Evolutionary conservation across 2,888 invertebrate genomes (phyloP), one percentile per base, ranked within the genome.

Genomic region (Physocephala rufipes): DNA sequence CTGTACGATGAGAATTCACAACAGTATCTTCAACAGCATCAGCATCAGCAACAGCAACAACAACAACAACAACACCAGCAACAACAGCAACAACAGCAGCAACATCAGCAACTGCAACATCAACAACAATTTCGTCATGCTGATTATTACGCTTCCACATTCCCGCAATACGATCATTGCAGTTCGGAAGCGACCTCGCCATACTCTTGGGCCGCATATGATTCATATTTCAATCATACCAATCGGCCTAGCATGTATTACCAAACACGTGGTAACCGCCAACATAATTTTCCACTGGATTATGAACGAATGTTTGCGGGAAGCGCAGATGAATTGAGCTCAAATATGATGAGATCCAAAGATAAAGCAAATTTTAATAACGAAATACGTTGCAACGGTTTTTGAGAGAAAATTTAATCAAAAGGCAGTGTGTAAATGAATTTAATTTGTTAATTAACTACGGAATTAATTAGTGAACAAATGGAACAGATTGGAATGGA

Each of bases 331-430:
- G 70, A 69, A 1, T 2, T 47, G n/a, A 58, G 58, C 15, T 26
- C 45, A 13, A 26, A 43, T 12, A 45, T 58, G 58, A 61, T 51
- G 53, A 51, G 28, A 51, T 51, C 68, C 21, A 19, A 43, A 51
- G 26, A 62, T 36, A 51, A 65, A 24, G 75, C 24, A 78, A 76
- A 76, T 24, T 82, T 78, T 36, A 36, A 9, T 47, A 75, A 73
- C 36, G 82, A 82, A 66, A 82, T 81, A 71, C 81, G 80, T 67
- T 81, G 81, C 75, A 81, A 81, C 71, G 82, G 81, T 71, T 81
- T 79, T 74, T 81, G 74, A 74, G 55, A 59, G 12, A 19, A 53
- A 64, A 47, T 64, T n/a, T 21, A 15, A 28, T 43, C 26, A 3
- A 16, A 1, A 58, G 43, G 30, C n/a, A n/a, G 26, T 4, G 7